These are phyloP conservation scores for Rhopalosiphum nymphaeae DNA, from an alignment of 2,888 invertebrate genomes.

Conservation along the genomic window DNA sequence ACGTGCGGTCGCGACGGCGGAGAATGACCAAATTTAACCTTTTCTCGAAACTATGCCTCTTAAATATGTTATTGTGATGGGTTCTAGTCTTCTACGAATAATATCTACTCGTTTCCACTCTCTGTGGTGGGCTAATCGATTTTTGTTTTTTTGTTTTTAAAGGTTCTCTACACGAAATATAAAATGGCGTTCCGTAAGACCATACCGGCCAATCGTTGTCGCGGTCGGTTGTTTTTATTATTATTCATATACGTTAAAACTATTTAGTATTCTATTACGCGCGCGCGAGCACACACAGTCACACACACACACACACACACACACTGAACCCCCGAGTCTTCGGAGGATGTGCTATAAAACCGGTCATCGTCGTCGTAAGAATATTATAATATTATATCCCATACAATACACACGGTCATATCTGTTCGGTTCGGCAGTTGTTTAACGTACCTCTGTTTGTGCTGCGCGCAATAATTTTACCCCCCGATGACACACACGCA, in stretches of 20 bases:
- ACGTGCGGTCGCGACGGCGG: background rate
- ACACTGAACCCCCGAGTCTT: background rate
- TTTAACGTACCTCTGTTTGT: slow-evolving; percentile 3
- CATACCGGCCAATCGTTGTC: slow-evolving; percentile 34
- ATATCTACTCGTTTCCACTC: background rate
- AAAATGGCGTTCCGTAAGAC: slow-evolving; percentile 48
- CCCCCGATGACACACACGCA: background rate
- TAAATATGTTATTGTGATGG: background rate
- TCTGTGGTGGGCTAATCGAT: background rate
- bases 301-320: background rate
- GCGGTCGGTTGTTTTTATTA: slow-evolving; percentile 36
- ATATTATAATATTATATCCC: background rate
- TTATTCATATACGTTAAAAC: slow-evolving; percentile 25
- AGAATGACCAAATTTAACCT: background rate
- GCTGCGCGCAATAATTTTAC: slow-evolving; percentile 27
- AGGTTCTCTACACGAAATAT: background rate
- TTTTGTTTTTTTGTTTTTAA: background rate
- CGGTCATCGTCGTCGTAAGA: background rate
- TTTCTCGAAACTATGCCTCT: background rate
- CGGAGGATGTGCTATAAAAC: slow-evolving; percentile 11
- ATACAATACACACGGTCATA: background rate
- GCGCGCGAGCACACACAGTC: background rate
- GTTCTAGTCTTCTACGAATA: background rate
- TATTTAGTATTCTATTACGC: slow-evolving; percentile 23
- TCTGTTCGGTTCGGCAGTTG: slow-evolving; percentile 14